A percentile compares a stretch with the other conserved stretches of the same genome.
Conservation (phyloP, 53 echinoderm and acorn worm species). For the Hippasteria phrygiana region DNA sequence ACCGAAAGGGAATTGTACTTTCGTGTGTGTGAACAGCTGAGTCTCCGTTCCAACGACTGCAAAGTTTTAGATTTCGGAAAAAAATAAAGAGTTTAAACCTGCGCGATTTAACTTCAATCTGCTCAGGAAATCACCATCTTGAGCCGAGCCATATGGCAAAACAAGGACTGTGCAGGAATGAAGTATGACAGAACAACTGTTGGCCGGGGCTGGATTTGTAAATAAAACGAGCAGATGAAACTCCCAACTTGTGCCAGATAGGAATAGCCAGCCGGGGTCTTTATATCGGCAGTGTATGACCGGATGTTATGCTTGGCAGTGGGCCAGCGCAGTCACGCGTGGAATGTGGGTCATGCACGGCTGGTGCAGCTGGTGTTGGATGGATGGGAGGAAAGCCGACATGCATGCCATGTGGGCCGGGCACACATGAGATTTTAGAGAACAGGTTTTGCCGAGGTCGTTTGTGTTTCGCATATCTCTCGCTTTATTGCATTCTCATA, state of each 20-base stretch:
- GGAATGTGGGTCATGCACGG: slow-evolving; percentile 52
- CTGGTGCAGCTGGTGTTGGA: slow-evolving; percentile 2
- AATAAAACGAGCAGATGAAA: slow-evolving; percentile 24
- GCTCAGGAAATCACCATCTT: neutral
- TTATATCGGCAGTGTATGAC: neutral
- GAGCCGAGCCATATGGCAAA: neutral
- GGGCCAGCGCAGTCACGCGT: slow-evolving; percentile 57
- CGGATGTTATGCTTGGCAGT: slow-evolving; percentile 67
- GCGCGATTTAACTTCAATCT: neutral
- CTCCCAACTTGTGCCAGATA: neutral
- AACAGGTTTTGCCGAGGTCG: neutral
- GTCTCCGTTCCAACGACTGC: neutral
- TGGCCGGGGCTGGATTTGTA: too few species aligned
- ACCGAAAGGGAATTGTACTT: slow-evolving; percentile 3
- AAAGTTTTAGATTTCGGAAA: neutral
- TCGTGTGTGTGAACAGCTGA: neutral
- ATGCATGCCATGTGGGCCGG: neutral
- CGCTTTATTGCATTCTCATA: neutral
- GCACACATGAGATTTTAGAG: neutral
- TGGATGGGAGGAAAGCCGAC: neutral
- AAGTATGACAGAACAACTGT: neutral
- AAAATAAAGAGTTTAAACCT: neutral
- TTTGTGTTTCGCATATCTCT: neutral
- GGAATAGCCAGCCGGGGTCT: neutral
- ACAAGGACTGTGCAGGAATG: neutral